A percentile compares a stretch with the other conserved stretches of the same genome.
These are phyloP conservation scores for Drosophila mimetica DNA, from an alignment of 2,888 invertebrate genomes.

Conservation along the genomic window DNA sequence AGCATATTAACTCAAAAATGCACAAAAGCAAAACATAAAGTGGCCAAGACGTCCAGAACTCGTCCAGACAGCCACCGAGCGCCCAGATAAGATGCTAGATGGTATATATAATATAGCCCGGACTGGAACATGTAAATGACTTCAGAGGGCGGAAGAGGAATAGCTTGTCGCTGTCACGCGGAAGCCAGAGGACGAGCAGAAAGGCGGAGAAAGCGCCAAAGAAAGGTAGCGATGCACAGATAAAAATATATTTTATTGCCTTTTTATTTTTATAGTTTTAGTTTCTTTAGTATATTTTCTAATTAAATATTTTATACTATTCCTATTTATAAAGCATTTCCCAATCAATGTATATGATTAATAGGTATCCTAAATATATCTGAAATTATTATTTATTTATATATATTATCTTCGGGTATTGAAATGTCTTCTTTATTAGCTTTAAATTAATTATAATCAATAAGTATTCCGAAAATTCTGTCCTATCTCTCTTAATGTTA, in stretches of 20 bases:
- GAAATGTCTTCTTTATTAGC: too few species aligned
- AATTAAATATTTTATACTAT: too few species aligned
- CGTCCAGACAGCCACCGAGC: conserved; percentile 36
- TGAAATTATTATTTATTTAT: too few species aligned
- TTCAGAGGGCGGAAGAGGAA: conserved; percentile 32
- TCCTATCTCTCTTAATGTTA: too few species aligned
- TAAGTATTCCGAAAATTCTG: too few species aligned
- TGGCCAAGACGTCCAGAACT: conserved; percentile 48
- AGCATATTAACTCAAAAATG: conserved; percentile 75
- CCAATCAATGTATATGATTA: too few species aligned
- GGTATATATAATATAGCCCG: conserved; percentile 6
- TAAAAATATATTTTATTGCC: background rate
- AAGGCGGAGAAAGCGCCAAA: conserved; percentile 12
- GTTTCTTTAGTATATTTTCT: too few species aligned
- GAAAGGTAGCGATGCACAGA: conserved; percentile 17
- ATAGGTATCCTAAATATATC: too few species aligned
- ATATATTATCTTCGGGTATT: too few species aligned
- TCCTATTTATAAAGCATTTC: too few species aligned
- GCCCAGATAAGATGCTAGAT: conserved; percentile 31
- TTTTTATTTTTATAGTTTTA: too few species aligned
- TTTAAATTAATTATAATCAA: too few species aligned
- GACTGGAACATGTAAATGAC: conserved; percentile 72
- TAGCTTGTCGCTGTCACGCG: conserved; percentile 34
- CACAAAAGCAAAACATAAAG: conserved; percentile 67
- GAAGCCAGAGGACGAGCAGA: conserved; percentile 6